Conservation (phyloP, 2,113 vertebrate species). For the Silurus asotus region DNA sequence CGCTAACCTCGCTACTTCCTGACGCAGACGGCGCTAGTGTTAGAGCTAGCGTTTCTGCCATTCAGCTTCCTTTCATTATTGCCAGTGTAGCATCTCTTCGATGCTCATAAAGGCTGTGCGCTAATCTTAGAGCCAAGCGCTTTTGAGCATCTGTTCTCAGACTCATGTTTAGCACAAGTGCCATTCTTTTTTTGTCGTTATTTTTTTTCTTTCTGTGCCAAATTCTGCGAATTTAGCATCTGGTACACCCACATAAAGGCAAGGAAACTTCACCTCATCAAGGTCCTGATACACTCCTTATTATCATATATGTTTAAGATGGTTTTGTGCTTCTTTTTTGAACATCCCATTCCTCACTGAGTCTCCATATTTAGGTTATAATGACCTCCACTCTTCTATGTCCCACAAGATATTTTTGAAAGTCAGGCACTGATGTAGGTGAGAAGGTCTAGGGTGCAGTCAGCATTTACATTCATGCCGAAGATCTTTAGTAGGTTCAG, state of each 20-base stretch:
- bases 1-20: slow-evolving; percentile 7
- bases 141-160: slow-evolving; percentile 17
- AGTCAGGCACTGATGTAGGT: no score
- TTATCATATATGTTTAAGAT: background rate
- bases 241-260: background rate
- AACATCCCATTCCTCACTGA: no score
- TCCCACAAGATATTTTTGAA: no score
- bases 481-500: no score
- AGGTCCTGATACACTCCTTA: background rate
- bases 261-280: background rate
- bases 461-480: no score
- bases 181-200: background rate
- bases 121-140: background rate
- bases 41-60: slow-evolving; percentile 15
- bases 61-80: background rate
- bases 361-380: no score
- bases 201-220: background rate
- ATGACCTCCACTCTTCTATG: no score
- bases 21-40: background rate
- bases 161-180: slow-evolving; percentile 9
- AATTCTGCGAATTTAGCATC: slow-evolving; percentile 4
- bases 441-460: no score
- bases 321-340: no score
- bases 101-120: background rate
- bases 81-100: background rate